phyloP scores from a whole-genome alignment of 2,113 vertebrate species.

The Hippopotamus amphibius region DNA sequence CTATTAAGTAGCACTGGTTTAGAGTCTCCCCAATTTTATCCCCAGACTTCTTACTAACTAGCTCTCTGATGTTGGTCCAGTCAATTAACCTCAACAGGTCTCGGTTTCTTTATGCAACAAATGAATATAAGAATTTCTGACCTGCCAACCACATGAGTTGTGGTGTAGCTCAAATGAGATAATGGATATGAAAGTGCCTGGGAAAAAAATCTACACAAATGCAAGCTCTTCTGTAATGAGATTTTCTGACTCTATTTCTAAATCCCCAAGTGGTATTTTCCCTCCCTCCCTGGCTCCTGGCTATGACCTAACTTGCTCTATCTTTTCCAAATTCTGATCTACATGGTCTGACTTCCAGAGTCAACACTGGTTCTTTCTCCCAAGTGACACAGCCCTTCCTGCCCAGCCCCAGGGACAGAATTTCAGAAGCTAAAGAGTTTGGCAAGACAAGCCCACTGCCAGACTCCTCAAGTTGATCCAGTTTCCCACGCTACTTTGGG shows the following conservation, averaged over 20 bases:
- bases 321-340: neutral
- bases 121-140: constrained; percentile 56
- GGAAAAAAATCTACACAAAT: neutral
- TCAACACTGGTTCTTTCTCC: neutral
- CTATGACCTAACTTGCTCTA: neutral
- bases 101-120: constrained; percentile 44
- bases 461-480: neutral
- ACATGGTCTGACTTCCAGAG: neutral
- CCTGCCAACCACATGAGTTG: neutral
- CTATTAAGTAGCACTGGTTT: neutral
- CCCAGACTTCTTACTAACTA: constrained; percentile 26
- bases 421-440: neutral
- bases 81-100: constrained; percentile 49
- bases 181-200: neutral
- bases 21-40: neutral
- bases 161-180: neutral
- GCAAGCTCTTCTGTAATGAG: neutral
- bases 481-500: neutral
- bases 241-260: neutral
- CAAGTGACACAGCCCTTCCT: neutral
- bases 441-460: neutral
- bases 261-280: neutral
- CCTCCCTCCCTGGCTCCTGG: neutral
- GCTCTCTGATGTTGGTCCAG: constrained; percentile 8
- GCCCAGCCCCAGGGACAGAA: neutral